These are phyloP conservation scores for Gortyna flavago DNA, from an alignment of 2,888 invertebrate genomes.

Conservation along the genomic window DNA sequence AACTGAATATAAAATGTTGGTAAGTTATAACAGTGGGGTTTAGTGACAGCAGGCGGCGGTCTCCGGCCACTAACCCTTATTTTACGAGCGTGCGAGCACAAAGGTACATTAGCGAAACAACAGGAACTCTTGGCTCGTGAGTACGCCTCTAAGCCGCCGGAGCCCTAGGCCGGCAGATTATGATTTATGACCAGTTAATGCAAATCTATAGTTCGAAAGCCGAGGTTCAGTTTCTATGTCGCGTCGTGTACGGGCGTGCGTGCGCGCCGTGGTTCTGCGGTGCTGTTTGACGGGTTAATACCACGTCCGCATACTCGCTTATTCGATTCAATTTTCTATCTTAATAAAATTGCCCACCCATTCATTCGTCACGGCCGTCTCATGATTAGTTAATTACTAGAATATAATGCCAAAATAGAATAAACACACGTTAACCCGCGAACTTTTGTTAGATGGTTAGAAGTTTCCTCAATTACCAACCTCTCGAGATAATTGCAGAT, in stretches of 20 bases:
- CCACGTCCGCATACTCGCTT: conserved; percentile 71
- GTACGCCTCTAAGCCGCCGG: conserved; percentile 69
- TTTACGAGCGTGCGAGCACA: conserved; percentile 80
- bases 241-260: conserved; percentile 61
- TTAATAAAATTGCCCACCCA: conserved; percentile 74
- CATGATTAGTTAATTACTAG: conserved; percentile 42
- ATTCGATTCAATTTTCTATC: conserved; percentile 80
- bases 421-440: conserved; percentile 33
- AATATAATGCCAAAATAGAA: conserved; percentile 38
- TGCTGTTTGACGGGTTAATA: conserved; percentile 73
- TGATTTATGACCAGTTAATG: conserved; percentile 86
- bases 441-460: conserved; percentile 43
- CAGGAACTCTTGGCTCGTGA: conserved; percentile 79
- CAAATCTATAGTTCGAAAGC: conserved; percentile 83
- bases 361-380: conserved; percentile 66
- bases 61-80: conserved; percentile 78
- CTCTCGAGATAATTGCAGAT: conserved; percentile 57
- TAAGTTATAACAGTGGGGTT: conserved; percentile 61
- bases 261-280: conserved; percentile 61
- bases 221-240: conserved; percentile 72
- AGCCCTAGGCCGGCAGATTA: conserved; percentile 74
- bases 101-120: conserved; percentile 84
- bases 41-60: conserved; percentile 69
- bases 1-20: conserved; percentile 71
- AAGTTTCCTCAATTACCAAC: conserved; percentile 55